Conservation (phyloP, 2,797 vertebrate genomes). For the Darevskia mixta region DNA sequence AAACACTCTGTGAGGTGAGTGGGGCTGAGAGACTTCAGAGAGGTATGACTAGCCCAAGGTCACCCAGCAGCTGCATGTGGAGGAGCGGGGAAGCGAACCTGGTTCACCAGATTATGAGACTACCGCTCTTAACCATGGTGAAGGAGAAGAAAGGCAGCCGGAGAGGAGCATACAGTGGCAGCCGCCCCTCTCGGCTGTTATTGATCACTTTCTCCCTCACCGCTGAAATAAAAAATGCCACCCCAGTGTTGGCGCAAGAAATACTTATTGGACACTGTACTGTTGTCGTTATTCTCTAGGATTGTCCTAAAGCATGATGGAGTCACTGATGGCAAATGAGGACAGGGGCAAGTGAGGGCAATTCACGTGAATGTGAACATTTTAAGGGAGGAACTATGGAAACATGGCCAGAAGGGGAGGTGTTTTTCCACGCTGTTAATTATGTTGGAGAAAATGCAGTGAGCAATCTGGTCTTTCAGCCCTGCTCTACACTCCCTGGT, state of each 20-base stretch:
- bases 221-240: background rate
- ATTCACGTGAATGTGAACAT: background rate
- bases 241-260: background rate
- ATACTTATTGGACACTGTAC: background rate
- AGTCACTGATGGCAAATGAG: background rate
- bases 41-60: too few species aligned
- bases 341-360: background rate
- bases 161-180: too few species aligned
- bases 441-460: background rate
- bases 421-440: background rate
- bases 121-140: too few species aligned
- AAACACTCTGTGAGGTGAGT: too few species aligned
- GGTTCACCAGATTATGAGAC: too few species aligned
- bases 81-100: too few species aligned
- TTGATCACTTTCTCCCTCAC: background rate
- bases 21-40: too few species aligned
- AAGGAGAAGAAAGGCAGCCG: too few species aligned
- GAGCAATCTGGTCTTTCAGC: too few species aligned
- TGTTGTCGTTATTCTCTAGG: background rate
- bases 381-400: background rate
- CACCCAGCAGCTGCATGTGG: too few species aligned
- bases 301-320: background rate
- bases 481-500: too few species aligned
- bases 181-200: background rate
- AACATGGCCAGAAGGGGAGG: background rate